phyloP scores from a whole-genome alignment of 53 echinoderm and acorn worm species.

The Mesocentrotus franciscanus region DNA sequence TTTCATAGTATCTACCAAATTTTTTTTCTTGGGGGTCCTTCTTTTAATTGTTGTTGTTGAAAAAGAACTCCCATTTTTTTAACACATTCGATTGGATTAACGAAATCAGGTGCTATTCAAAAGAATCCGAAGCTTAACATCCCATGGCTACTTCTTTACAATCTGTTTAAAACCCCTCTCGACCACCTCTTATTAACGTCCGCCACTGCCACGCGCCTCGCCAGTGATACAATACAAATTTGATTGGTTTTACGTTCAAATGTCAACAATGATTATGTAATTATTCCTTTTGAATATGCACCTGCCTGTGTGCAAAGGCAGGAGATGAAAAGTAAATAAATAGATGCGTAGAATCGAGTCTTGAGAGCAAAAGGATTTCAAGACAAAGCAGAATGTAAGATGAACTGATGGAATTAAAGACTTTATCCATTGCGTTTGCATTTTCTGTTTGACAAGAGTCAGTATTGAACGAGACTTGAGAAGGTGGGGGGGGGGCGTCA shows the following conservation, averaged over 20 bases:
- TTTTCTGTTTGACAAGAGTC: too few relatives aligned
- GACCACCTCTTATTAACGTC: neutral
- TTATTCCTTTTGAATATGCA: neutral
- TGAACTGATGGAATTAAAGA: too few relatives aligned
- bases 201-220: neutral
- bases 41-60: neutral
- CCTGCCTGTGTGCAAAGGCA: neutral
- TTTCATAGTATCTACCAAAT: too few relatives aligned
- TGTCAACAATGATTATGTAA: constrained; percentile 6
- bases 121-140: neutral
- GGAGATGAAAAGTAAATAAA: neutral
- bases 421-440: too few relatives aligned
- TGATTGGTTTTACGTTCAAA: neutral
- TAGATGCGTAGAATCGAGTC: too few relatives aligned
- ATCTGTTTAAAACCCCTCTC: neutral
- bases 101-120: neutral
- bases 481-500: too few relatives aligned
- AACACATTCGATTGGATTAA: neutral
- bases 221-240: neutral
- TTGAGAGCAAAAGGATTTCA: too few relatives aligned
- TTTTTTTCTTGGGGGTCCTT: too few relatives aligned
- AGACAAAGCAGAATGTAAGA: too few relatives aligned
- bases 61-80: neutral
- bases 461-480: too few relatives aligned
- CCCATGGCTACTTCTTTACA: neutral